These are phyloP conservation scores for Dinoponera quadriceps DNA, from an alignment of 1,140 invertebrate species.

Conservation along the genomic window DNA sequence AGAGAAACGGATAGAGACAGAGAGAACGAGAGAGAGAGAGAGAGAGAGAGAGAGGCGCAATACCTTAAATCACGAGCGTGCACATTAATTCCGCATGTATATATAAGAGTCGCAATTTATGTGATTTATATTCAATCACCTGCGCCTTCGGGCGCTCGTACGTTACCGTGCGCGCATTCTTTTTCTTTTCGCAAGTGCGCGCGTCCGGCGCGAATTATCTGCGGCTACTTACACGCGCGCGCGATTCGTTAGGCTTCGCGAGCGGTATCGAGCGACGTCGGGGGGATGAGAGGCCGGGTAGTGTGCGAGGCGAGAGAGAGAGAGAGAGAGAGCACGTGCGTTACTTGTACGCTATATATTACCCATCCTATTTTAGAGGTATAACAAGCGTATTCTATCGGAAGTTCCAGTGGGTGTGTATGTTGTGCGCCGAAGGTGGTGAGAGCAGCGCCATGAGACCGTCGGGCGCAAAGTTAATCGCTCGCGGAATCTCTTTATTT, in stretches of 20 bases:
- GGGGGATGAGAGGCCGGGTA: no score
- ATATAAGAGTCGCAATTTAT: constrained; percentile 63
- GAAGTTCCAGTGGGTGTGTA: constrained; percentile 5
- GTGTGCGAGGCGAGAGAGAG: not conserved
- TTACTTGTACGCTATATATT: constrained; percentile 37
- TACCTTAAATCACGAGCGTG: constrained; percentile 64
- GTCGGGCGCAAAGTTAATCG: constrained; percentile 16
- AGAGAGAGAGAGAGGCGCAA: constrained; percentile 23
- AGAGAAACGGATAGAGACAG: not conserved
- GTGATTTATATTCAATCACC: constrained; percentile 69
- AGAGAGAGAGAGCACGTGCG: not conserved
- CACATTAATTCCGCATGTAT: constrained; percentile 63
- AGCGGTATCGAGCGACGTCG: constrained; percentile 38
- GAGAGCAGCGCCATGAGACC: constrained; percentile 23
- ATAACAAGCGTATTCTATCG: constrained; percentile 45
- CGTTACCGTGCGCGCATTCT: constrained; percentile 36
- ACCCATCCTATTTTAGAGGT: constrained; percentile 44
- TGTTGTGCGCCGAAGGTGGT: not conserved
- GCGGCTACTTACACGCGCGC: constrained; percentile 50
- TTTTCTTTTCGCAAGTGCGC: not conserved
- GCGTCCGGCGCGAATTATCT: constrained; percentile 53
- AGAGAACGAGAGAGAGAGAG: not conserved
- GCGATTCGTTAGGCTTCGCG: constrained; percentile 54
- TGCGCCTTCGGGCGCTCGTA: constrained; percentile 50
- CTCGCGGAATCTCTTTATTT: constrained; percentile 18